Evolutionary conservation across 2,113 vertebrate species (phyloP).

Genomic region (Puma concolor): DNA sequence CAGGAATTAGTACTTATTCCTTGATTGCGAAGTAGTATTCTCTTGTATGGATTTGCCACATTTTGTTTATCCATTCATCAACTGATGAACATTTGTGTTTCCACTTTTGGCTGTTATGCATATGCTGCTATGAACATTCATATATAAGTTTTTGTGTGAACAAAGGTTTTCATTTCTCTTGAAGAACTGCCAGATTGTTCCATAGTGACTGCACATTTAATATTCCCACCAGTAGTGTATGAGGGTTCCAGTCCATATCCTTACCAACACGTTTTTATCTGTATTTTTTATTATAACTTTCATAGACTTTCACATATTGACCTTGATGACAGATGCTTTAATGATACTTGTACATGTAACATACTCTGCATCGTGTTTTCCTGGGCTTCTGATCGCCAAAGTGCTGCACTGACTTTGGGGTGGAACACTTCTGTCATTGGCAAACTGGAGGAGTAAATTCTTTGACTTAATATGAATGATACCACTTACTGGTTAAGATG

Average conservation of each 20-base stretch:
- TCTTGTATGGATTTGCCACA: not conserved
- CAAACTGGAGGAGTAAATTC: not conserved
- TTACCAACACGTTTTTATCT: not conserved
- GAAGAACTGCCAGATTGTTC: not conserved
- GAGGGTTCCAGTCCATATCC: not conserved
- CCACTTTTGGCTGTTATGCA: not conserved
- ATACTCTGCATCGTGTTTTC: not conserved
- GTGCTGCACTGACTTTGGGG: not conserved
- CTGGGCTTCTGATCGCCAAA: not conserved
- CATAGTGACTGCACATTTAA: not conserved
- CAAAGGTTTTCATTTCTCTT: slow-evolving; percentile 11
- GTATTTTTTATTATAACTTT: not conserved
- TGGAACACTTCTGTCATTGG: not conserved
- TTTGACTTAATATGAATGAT: not conserved
- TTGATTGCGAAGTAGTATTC: not conserved
- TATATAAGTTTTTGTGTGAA: not conserved
- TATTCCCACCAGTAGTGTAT: not conserved
- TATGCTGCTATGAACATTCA: not conserved
- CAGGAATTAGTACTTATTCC: not conserved
- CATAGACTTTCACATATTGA: not conserved
- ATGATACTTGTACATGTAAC: not conserved
- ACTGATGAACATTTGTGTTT: not conserved
- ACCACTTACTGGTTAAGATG: not conserved
- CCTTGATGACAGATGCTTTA: not conserved
- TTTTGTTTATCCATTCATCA: slow-evolving; percentile 5